phyloP scores from a whole-genome alignment of 2,888 invertebrate genomes.

The Catocala fraxini region DNA sequence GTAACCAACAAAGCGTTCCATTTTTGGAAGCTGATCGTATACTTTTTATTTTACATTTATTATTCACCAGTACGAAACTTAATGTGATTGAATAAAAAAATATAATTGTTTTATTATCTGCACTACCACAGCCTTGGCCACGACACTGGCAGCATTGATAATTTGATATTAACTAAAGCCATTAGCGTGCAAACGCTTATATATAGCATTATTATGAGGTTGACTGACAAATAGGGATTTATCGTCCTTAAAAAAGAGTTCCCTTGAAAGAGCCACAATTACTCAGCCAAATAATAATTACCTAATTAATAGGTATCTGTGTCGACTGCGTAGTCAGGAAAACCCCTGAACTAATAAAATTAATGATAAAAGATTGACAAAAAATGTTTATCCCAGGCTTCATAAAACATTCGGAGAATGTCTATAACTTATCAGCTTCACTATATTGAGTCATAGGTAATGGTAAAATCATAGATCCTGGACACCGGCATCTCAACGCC shows the following conservation, averaged over 20 bases:
- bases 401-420: too few relatives aligned
- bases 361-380: neutral
- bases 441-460: too few relatives aligned
- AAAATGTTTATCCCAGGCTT: too few relatives aligned
- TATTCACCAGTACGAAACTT: neutral
- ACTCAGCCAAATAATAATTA: conserved; percentile 4
- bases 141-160: conserved; percentile 32
- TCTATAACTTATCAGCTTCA: too few relatives aligned
- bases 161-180: conserved; percentile 49
- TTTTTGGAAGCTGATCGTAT: conserved; percentile 29
- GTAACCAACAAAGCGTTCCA: conserved; percentile 24
- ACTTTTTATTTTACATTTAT: conserved; percentile 7
- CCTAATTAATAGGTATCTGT: neutral
- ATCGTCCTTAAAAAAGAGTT: conserved; percentile 3
- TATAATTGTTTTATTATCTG: conserved; percentile 12
- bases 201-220: conserved; percentile 49
- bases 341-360: neutral
- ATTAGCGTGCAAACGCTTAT: conserved; percentile 48
- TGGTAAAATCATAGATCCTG: too few relatives aligned
- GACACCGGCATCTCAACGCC: too few relatives aligned
- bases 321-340: neutral
- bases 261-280: conserved; percentile 2
- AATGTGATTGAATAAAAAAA: neutral
- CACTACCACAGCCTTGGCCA: conserved; percentile 34
- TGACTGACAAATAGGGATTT: conserved; percentile 17